Conservation (phyloP, 2,888 invertebrate species). For the Cephus pygmeus region DNA sequence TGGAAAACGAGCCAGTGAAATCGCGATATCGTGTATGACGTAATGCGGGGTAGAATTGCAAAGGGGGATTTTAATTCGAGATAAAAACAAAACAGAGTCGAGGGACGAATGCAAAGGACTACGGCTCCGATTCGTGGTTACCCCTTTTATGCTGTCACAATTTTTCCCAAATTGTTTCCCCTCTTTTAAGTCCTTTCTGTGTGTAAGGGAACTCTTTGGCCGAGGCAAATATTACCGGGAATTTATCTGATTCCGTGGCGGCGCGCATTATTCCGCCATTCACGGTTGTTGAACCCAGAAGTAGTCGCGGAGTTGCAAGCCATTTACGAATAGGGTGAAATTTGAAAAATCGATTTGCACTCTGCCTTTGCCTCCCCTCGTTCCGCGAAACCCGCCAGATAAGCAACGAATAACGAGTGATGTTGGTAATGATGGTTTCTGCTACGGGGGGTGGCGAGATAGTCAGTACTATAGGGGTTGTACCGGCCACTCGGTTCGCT, state of each 20-base stretch:
- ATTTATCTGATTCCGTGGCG: not conserved
- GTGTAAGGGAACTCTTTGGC: not conserved
- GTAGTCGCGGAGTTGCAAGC: not conserved
- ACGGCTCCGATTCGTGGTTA: not conserved
- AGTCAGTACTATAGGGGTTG: constrained; percentile 27
- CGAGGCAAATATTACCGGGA: not conserved
- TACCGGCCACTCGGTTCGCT: constrained; percentile 38
- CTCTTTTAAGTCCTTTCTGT: not conserved
- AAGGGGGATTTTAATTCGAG: constrained; percentile 38
- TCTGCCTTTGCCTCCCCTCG: not conserved
- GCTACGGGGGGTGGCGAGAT: constrained; percentile 17
- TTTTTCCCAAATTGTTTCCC: not conserved
- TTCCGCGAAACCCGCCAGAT: not conserved
- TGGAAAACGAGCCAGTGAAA: not conserved
- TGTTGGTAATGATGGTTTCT: constrained; percentile 19
- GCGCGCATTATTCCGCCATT: not conserved
- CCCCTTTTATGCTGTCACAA: not conserved
- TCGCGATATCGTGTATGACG: not conserved
- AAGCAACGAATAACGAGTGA: constrained; percentile 11
- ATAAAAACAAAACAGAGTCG: constrained; percentile 29
- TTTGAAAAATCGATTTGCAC: constrained; percentile 1
- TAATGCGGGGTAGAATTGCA: constrained; percentile 1
- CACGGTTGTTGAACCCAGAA: not conserved
- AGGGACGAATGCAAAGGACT: not conserved
- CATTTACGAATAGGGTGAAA: not conserved